These are phyloP conservation scores for Thaleichthys pacificus DNA, from an alignment of 2,797 vertebrate genomes.

Conservation along the genomic window DNA sequence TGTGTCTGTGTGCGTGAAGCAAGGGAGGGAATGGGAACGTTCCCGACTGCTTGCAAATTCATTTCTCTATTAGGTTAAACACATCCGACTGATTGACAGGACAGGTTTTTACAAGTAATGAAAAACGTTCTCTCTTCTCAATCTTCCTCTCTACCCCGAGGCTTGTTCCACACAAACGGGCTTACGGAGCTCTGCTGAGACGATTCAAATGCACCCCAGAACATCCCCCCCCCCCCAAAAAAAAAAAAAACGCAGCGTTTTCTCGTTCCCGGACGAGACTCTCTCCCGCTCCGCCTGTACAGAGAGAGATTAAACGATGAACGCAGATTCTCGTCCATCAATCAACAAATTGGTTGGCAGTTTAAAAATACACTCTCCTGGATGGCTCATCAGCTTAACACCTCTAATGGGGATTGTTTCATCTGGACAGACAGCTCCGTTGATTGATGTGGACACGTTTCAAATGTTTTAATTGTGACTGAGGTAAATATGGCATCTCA, in stretches of 20 bases:
- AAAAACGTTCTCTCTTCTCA: background rate
- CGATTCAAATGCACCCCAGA: constrained; percentile 24
- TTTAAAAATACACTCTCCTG: constrained; percentile 61
- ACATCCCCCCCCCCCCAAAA: background rate
- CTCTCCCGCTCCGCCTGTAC: background rate
- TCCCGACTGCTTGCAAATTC: constrained; percentile 12
- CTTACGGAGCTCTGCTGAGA: background rate
- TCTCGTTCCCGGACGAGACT: background rate
- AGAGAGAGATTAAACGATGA: constrained; percentile 42
- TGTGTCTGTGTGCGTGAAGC: too few relatives aligned
- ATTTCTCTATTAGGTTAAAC: constrained; percentile 31
- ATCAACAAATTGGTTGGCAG: constrained; percentile 64
- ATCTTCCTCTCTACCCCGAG: constrained; percentile 11
- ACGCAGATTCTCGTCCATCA: constrained; percentile 47
- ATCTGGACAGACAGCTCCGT: constrained; percentile 55
- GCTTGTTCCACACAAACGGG: constrained; percentile 14
- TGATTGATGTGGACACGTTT: constrained; percentile 57
- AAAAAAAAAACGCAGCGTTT: background rate
- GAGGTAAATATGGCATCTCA: constrained; percentile 54
- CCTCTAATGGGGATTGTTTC: constrained; percentile 71
- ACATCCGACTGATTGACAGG: constrained; percentile 30
- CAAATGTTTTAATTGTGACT: constrained; percentile 58
- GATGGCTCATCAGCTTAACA: constrained; percentile 64
- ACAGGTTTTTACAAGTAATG: constrained; percentile 17
- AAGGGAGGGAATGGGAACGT: too few relatives aligned